Conservation (phyloP, 2,113 vertebrate species). For the Muscicapa adusta region DNA sequence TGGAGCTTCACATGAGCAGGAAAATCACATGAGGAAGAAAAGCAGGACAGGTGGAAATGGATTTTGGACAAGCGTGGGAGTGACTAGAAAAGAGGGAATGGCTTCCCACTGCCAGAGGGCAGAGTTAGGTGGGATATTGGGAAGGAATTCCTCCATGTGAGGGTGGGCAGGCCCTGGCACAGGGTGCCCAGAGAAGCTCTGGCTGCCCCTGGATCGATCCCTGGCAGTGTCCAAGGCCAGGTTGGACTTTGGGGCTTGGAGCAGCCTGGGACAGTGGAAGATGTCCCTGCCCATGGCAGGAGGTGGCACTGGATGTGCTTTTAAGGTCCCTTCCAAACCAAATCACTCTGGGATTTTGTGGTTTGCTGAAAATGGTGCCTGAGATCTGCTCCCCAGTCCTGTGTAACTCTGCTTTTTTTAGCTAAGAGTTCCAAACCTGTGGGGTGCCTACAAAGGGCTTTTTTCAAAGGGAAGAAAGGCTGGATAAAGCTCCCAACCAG, state of each 20-base stretch:
- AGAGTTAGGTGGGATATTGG: rapidly evolving
- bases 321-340: not conserved
- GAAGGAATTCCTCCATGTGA: not conserved
- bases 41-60: not conserved
- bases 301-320: rapidly evolving
- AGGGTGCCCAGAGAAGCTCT: not conserved
- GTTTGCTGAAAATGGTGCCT: not conserved
- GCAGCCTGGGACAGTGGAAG: not conserved
- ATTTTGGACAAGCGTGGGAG: not conserved
- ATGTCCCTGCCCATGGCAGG: not conserved
- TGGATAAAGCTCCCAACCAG: not conserved
- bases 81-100: not conserved
- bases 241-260: not conserved
- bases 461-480: not conserved
- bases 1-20: not conserved
- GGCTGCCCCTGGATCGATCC: not conserved
- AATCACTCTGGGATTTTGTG: not conserved
- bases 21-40: not conserved
- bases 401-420: not conserved
- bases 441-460: not conserved
- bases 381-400: not conserved
- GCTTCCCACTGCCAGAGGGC: not conserved
- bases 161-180: not conserved
- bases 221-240: not conserved
- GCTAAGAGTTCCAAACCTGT: not conserved